phyloP scores from a whole-genome alignment of 2,888 invertebrate genomes.

The Catocala sponsa region DNA sequence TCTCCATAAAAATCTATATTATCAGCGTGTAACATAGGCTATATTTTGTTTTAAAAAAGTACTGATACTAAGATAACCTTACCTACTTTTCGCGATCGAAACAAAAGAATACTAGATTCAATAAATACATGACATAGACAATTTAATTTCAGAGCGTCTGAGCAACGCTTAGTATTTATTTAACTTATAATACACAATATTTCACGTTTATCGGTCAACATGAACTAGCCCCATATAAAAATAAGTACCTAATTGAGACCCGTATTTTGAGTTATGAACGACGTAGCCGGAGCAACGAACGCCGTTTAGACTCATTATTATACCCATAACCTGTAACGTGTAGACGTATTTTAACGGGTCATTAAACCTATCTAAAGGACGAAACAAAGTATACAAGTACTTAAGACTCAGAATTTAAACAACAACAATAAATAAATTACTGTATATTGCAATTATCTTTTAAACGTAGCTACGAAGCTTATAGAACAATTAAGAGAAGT shows the following conservation, averaged over 20 bases:
- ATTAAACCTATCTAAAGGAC: conserved; percentile 24
- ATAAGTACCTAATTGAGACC: conserved; percentile 33
- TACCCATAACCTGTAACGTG: conserved; percentile 16
- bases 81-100: no score
- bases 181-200: conserved; percentile 20
- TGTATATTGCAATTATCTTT: neutral
- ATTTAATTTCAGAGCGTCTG: no score
- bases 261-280: conserved; percentile 24
- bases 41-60: no score
- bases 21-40: no score
- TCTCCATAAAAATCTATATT: no score
- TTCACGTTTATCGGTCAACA: conserved; percentile 16
- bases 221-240: conserved; percentile 30
- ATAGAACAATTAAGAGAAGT: no score
- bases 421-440: neutral
- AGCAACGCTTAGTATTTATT: neutral
- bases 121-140: no score
- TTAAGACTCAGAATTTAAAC: neutral
- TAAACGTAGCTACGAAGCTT: no score
- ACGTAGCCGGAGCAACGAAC: conserved; percentile 26
- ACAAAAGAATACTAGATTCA: no score
- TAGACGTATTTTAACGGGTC: conserved; percentile 29
- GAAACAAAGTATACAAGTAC: conserved; percentile 3
- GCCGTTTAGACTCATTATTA: conserved; percentile 36
- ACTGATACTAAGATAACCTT: no score